phyloP scores from a whole-genome alignment of 2,888 invertebrate species.

The Trissolcus brochymenae region DNA sequence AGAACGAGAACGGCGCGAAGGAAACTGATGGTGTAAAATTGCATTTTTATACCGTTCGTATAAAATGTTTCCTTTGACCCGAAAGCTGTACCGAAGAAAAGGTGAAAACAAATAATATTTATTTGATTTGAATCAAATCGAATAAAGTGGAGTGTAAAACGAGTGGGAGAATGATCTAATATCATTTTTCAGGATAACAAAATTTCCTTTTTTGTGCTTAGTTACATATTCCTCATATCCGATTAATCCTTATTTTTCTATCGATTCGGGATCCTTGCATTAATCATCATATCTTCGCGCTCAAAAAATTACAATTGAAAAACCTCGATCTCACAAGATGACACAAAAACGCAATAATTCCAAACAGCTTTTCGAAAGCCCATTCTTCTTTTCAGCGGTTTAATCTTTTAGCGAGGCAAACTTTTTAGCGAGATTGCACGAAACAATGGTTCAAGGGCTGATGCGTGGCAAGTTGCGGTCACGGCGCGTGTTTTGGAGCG shows the following conservation, averaged over 20 bases:
- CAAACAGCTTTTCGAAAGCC: not conserved
- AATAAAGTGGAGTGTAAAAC: too few relatives aligned
- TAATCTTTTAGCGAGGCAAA: slow-evolving; percentile 36
- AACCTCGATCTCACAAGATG: too few relatives aligned
- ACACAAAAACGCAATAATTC: not conserved
- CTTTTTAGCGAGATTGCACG: slow-evolving; percentile 23
- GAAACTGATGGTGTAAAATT: slow-evolving; percentile 10
- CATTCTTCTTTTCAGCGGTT: slow-evolving; percentile 25
- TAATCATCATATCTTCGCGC: too few relatives aligned
- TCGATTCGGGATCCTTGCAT: too few relatives aligned
- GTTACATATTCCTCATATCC: not conserved
- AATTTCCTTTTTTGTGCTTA: not conserved
- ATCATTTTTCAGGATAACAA: slow-evolving; percentile 1
- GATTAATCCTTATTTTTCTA: too few relatives aligned
- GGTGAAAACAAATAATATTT: not conserved
- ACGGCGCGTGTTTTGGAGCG: slow-evolving; percentile 35
- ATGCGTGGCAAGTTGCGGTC: slow-evolving; percentile 43
- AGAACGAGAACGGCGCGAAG: slow-evolving; percentile 8
- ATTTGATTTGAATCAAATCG: too few relatives aligned
- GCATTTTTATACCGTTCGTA: slow-evolving; percentile 3
- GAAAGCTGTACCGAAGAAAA: not conserved
- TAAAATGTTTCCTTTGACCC: slow-evolving; percentile 9
- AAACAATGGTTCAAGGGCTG: slow-evolving; percentile 43
- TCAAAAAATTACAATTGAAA: too few relatives aligned
- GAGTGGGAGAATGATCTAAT: not conserved